phyloP scores from a whole-genome alignment of 2,888 invertebrate species.

The Netelia fuscicornis region DNA sequence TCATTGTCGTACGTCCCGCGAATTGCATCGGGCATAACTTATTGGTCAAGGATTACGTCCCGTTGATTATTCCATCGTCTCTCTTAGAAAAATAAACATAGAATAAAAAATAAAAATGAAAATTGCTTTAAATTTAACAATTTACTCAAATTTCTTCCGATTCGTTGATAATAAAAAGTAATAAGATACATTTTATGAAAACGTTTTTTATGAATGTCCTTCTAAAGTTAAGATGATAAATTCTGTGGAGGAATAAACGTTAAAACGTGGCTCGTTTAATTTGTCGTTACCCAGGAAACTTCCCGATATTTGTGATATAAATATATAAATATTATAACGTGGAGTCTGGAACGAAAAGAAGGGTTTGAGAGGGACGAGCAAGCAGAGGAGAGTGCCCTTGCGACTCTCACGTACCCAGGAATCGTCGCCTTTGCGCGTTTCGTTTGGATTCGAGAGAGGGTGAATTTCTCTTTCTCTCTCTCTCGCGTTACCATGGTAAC shows the following conservation, averaged over 20 bases:
- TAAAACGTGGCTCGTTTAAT: slow-evolving; percentile 17
- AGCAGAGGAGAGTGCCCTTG: not conserved
- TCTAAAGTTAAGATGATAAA: not conserved
- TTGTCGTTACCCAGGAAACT: not conserved
- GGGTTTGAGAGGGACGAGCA: slow-evolving; percentile 9
- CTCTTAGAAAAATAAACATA: not conserved
- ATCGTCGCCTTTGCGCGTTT: slow-evolving; percentile 62
- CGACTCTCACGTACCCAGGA: slow-evolving; percentile 36
- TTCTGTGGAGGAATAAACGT: not conserved
- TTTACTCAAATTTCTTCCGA: not conserved
- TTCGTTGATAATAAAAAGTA: too few relatives aligned
- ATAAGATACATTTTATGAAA: too few relatives aligned
- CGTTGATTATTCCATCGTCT: slow-evolving; percentile 27
- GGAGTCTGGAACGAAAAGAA: slow-evolving; percentile 4
- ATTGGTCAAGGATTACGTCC: slow-evolving; percentile 41
- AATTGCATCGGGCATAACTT: slow-evolving; percentile 36
- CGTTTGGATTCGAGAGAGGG: slow-evolving; percentile 59
- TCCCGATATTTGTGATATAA: slow-evolving; percentile 1
- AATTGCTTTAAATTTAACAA: not conserved
- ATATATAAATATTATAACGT: not conserved
- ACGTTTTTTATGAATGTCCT: not conserved
- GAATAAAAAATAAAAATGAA: not conserved
- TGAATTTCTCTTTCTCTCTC: slow-evolving; percentile 33
- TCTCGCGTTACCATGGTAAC: slow-evolving; percentile 63
- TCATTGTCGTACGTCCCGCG: slow-evolving; percentile 60